Percentiles rank a stretch among this genome's conserved stretches.
Evolutionary conservation across 2,888 invertebrate genomes (phyloP).

Genomic region (Julus scandinavius): DNA sequence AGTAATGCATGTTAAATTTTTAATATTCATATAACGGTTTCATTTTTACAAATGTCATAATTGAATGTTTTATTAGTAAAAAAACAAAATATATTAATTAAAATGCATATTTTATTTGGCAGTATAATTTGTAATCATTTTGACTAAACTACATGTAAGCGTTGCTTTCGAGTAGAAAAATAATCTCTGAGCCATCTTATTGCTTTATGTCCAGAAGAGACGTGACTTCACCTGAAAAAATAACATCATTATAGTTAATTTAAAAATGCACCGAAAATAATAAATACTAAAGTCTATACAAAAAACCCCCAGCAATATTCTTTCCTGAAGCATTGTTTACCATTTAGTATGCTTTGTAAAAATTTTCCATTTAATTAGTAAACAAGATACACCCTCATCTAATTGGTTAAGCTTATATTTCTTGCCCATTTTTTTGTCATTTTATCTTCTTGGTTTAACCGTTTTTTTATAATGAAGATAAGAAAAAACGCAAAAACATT

Average conservation of each 20-base stretch:
- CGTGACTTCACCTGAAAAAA: background rate
- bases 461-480: no score
- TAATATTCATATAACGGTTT: conserved; percentile 27
- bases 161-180: background rate
- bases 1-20: background rate
- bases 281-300: no score
- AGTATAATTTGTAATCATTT: background rate
- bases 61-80: background rate
- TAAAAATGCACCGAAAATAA: no score
- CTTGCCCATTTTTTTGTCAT: no score
- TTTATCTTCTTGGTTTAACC: no score
- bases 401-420: no score
- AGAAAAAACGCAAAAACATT: no score
- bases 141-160: background rate
- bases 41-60: background rate
- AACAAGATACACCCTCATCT: no score
- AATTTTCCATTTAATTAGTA: no score
- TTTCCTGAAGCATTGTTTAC: no score
- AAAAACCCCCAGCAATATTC: no score
- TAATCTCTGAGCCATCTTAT: background rate
- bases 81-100: background rate
- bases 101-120: background rate
- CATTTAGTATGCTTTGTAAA: no score
- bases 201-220: background rate
- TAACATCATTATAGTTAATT: background rate